phyloP scores from a whole-genome alignment of 2,797 vertebrate genomes.

The Rhadinocentrus ornatus region DNA sequence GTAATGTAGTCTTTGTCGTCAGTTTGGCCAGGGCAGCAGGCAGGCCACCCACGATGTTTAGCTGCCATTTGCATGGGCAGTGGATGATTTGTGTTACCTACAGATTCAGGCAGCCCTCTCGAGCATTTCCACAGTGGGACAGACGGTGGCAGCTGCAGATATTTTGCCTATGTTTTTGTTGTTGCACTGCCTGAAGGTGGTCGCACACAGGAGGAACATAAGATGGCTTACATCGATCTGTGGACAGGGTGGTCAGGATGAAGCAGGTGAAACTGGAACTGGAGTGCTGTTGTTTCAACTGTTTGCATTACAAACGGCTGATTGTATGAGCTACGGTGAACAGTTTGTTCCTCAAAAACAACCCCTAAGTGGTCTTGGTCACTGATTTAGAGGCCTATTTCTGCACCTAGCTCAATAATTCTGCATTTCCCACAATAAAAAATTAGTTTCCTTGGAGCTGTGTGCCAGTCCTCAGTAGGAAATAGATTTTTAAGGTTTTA shows the following conservation, averaged over 20 bases:
- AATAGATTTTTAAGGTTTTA: constrained; percentile 48
- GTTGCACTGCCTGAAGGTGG: constrained; percentile 59
- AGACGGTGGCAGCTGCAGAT: constrained; percentile 79
- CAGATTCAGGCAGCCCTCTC: constrained; percentile 28
- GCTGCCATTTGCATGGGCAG: constrained; percentile 25
- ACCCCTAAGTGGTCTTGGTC: constrained; percentile 32
- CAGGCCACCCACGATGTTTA: constrained; percentile 63
- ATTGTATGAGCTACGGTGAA: constrained; percentile 3
- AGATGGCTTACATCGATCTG: constrained; percentile 11
- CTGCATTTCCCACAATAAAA: constrained; percentile 67
- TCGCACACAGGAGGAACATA: constrained; percentile 29
- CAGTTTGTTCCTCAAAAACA: constrained; percentile 3
- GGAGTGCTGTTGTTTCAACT: neutral
- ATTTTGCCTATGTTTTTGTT: constrained; percentile 78
- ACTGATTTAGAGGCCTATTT: constrained; percentile 30
- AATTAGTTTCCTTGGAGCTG: constrained; percentile 70
- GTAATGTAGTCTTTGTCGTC: constrained; percentile 55
- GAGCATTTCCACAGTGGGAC: constrained; percentile 59
- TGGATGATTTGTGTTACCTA: constrained; percentile 39
- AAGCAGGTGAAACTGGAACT: neutral
- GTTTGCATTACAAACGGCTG: constrained; percentile 22
- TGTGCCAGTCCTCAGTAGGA: constrained; percentile 34
- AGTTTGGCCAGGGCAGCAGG: constrained; percentile 23
- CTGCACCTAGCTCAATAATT: constrained; percentile 41
- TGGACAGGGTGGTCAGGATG: constrained; percentile 15